Percentiles rank a stretch among this genome's conserved stretches.
These are phyloP conservation scores for Esox lucius DNA, from an alignment of 2,797 vertebrate species.

Conservation along the genomic window DNA sequence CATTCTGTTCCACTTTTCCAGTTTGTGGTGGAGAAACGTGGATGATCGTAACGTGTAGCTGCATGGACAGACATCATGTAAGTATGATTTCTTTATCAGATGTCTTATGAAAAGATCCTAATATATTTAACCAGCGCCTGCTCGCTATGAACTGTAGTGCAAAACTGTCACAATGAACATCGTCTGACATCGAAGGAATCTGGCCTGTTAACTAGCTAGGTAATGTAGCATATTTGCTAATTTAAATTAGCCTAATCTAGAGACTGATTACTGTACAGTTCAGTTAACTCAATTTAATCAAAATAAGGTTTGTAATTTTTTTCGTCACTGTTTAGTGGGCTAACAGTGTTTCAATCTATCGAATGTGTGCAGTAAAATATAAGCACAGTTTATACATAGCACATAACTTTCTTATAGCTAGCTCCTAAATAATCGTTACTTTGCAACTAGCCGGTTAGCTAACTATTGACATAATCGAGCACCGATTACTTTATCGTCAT, in stretches of 20 bases:
- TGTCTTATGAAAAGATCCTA: background rate
- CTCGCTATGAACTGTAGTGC: background rate
- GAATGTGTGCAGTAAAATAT: no score
- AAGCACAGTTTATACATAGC: no score
- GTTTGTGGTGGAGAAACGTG: constrained; percentile 62
- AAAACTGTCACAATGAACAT: background rate
- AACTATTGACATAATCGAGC: no score
- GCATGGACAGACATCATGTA: background rate
- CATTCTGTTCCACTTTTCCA: constrained; percentile 12
- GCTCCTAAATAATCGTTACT: no score
- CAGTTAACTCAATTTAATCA: no score
- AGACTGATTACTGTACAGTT: no score
- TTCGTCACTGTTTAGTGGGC: no score
- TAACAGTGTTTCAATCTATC: no score
- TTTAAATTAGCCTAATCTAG: background rate
- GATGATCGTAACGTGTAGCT: constrained; percentile 9
- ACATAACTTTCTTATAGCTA: no score
- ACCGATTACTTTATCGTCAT: no score
- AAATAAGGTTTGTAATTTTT: no score
- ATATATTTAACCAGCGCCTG: background rate
- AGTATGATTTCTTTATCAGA: background rate
- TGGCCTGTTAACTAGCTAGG: background rate
- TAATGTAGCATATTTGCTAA: background rate
- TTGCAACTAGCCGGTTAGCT: no score
- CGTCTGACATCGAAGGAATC: background rate